Conservation (phyloP, 2,797 vertebrate species). For the Diglossa cyanea region DNA sequence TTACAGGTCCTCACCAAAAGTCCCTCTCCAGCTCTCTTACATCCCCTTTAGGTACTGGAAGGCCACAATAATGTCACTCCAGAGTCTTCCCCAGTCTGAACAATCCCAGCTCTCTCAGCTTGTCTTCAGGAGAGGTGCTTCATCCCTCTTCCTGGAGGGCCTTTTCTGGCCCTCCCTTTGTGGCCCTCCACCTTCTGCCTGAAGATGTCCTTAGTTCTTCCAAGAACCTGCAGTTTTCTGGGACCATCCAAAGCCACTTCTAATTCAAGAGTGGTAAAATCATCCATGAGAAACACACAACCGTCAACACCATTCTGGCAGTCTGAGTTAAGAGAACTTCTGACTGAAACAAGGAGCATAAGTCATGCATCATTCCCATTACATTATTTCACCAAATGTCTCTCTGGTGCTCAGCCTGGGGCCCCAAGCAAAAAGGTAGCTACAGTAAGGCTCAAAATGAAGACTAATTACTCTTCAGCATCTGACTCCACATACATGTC, state of each 20-base stretch:
- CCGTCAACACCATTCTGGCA: background rate
- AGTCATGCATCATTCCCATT: background rate
- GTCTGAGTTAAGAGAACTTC: background rate
- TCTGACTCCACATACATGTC: background rate
- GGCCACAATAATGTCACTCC: background rate
- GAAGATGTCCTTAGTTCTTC: background rate
- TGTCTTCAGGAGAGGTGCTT: background rate
- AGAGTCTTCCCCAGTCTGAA: background rate
- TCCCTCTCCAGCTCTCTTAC: background rate
- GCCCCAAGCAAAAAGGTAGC: background rate
- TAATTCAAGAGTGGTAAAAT: background rate
- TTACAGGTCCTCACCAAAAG: background rate
- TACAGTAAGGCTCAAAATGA: background rate
- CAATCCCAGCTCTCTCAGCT: background rate
- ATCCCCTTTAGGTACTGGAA: background rate
- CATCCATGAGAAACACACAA: background rate
- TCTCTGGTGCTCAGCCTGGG: background rate
- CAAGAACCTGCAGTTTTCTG: background rate
- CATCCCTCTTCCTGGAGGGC: background rate
- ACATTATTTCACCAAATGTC: background rate
- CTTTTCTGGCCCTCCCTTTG: background rate
- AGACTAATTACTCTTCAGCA: constrained; percentile 7
- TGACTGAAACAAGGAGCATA: background rate
- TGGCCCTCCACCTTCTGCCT: background rate
- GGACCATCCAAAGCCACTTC: background rate